Percentiles rank a stretch among this genome's conserved stretches.
These are phyloP conservation scores for Champsocephalus gunnari DNA, from an alignment of 2,797 vertebrate species.

Conservation along the genomic window DNA sequence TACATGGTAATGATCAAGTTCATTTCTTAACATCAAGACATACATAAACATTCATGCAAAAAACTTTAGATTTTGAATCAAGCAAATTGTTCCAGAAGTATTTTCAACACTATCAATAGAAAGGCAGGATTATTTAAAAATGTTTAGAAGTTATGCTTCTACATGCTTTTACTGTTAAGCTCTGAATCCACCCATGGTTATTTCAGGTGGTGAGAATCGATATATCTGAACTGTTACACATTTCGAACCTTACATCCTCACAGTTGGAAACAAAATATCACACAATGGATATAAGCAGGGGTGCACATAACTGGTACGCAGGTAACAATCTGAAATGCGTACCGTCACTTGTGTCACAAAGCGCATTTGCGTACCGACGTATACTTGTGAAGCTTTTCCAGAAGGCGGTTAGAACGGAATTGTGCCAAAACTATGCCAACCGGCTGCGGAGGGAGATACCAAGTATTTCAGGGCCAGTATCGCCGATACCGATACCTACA, in stretches of 20 bases:
- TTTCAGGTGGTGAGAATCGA: background rate
- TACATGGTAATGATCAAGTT: slow-evolving; percentile 89
- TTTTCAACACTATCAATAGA: background rate
- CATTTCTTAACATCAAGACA: background rate
- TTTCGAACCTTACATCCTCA: background rate
- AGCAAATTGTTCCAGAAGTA: background rate
- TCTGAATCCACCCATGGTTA: background rate
- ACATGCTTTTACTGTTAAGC: background rate
- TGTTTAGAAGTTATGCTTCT: background rate
- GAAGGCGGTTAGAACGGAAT: too few relatives aligned
- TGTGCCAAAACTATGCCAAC: too few relatives aligned
- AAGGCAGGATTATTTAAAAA: background rate
- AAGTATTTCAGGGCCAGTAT: too few relatives aligned
- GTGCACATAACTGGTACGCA: too few relatives aligned
- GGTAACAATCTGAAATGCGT: too few relatives aligned
- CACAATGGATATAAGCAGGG: background rate
- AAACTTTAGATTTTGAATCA: background rate
- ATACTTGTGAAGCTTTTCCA: too few relatives aligned
- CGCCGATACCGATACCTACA: too few relatives aligned
- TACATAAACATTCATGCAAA: background rate
- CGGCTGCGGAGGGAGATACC: too few relatives aligned
- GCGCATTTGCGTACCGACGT: too few relatives aligned
- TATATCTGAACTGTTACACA: background rate
- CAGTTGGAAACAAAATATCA: slow-evolving; percentile 8
- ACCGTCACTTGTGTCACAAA: too few relatives aligned